Evolutionary conservation across 2,113 vertebrate species (phyloP), one percentile per base, ranked within the genome.

Genomic region (Coryphaenoides rupestris): DNA sequence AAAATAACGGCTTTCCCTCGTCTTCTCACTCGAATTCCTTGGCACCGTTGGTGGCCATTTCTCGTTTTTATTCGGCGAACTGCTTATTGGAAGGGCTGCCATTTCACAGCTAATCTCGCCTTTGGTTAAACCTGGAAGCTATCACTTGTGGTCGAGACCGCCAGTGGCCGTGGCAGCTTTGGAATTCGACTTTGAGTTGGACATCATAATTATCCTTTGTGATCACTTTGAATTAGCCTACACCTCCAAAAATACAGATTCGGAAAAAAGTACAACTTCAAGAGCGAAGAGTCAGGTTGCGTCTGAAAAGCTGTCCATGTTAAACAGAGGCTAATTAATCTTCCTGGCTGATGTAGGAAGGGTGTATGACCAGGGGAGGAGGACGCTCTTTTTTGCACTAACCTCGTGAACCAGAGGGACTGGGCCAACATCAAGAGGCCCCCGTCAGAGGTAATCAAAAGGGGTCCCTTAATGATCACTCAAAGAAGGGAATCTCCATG

Each of bases 401-500:
- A 72, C 62, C 47, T 65, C 61, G 61, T 57, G 23, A 72, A 59
- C 24, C 21, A 24, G 16, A 46, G 24, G 62, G 24, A 22, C 46
- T 21, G 23, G 55, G 65, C 75, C 72, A 78, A 74, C 73, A 17
- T 40, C 69, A 60, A 68, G 69, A 62, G 45, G 19, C 21, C 50
- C 40, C 70, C 74, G 61, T 73, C 62, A 70, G 14, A 46, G 26
- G 54, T 21, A 58, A 76, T 79, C 53, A 56, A 55, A 46, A 57
- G 49, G 54, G 60, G 9, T 7, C n/a, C n/a, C n/a, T n/a, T n/a
- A n/a, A n/a, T n/a, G n/a, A n/a, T n/a, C n/a, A n/a, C n/a, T n/a
- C n/a, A n/a, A n/a, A n/a, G n/a, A n/a, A n/a, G n/a, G n/a, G n/a
- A n/a, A n/a, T 62, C 33, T 40, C 13, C 1, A 40, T 40, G 33